Conservation (phyloP, 2,797 vertebrate genomes). For the Florisuga fusca region DNA sequence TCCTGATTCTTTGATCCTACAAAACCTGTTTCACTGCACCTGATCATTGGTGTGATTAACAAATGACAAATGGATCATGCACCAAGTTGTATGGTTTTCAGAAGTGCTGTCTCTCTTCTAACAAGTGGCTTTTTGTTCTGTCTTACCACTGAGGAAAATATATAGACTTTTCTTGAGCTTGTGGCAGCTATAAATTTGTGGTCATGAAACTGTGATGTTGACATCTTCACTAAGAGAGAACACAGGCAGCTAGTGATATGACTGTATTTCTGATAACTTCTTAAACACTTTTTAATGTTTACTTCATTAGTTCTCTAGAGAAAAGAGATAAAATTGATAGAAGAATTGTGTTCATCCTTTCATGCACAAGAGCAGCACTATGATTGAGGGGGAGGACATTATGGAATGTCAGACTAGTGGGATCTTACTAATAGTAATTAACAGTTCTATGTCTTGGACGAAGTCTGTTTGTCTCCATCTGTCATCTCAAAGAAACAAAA, state of each 20-base stretch:
- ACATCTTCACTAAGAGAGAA: neutral
- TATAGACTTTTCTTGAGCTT: neutral
- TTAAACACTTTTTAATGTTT: neutral
- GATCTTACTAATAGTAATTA: neutral
- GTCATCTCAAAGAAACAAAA: neutral
- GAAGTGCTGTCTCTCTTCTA: neutral
- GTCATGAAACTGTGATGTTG: neutral
- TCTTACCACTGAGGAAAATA: neutral
- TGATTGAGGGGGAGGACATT: too few relatives aligned
- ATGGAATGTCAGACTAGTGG: neutral
- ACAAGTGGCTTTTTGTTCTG: neutral
- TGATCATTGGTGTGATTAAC: neutral
- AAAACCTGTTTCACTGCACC: neutral
- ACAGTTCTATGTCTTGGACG: neutral
- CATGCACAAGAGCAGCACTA: fast-evolving
- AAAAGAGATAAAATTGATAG: neutral
- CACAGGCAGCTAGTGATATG: neutral
- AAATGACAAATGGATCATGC: neutral
- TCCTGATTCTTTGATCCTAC: neutral
- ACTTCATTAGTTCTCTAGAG: neutral
- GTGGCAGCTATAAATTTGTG: neutral
- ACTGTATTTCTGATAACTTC: neutral
- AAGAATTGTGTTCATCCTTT: neutral
- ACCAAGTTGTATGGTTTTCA: neutral
- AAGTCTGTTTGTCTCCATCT: neutral